Evolutionary conservation across 2,888 invertebrate genomes (phyloP).

Genomic region (Allygus modestus): DNA sequence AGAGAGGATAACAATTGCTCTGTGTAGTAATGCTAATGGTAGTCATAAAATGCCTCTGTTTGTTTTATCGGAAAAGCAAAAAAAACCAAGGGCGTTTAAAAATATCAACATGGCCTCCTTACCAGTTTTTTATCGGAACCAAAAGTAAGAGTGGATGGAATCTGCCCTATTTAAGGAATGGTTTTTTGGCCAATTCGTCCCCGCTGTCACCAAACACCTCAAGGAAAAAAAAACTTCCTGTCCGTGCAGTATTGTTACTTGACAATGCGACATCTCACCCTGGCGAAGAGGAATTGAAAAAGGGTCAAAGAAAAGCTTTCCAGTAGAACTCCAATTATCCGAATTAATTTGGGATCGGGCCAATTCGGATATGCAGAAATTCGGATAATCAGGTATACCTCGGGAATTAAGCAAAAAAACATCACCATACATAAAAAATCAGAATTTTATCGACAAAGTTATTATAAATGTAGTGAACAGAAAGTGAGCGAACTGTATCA

Average conservation of each 20-base stretch:
- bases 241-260: slow-evolving; percentile 64
- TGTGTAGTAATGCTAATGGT: slow-evolving; percentile 58
- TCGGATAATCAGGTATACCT: too few relatives aligned
- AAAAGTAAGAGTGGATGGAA: slow-evolving; percentile 65
- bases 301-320: slow-evolving; percentile 42
- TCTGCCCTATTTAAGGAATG: slow-evolving; percentile 63
- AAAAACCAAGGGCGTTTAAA: slow-evolving; percentile 63
- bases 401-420: too few relatives aligned
- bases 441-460: too few relatives aligned
- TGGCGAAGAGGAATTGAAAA: slow-evolving; percentile 26
- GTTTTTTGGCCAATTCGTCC: slow-evolving; percentile 66
- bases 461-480: too few relatives aligned
- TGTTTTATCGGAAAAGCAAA: slow-evolving; percentile 61
- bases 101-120: slow-evolving; percentile 61
- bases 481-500: too few relatives aligned
- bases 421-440: too few relatives aligned
- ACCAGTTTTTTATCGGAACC: slow-evolving; percentile 61
- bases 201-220: slow-evolving; percentile 63
- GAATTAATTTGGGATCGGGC: too few relatives aligned
- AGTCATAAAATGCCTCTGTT: slow-evolving; percentile 59
- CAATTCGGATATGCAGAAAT: too few relatives aligned
- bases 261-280: slow-evolving; percentile 66
- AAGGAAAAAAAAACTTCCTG: slow-evolving; percentile 65
- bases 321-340: too few relatives aligned
- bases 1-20: slow-evolving; percentile 66